Percentiles rank a stretch among this genome's conserved stretches.
phyloP scores from a whole-genome alignment of 2,888 invertebrate species.

The Lithophane leautieri region DNA sequence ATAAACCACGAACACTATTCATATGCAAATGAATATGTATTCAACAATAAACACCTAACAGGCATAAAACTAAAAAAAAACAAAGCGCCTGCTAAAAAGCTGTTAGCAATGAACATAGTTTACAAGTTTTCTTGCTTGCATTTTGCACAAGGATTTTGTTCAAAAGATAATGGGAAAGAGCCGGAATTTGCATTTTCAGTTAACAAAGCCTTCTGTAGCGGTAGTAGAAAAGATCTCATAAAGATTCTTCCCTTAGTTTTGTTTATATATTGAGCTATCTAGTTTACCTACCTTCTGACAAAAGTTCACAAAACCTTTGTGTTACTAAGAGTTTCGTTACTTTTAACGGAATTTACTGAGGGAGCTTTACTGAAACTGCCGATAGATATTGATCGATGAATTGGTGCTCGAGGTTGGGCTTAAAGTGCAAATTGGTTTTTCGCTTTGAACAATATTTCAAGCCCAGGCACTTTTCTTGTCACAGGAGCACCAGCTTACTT shows the following conservation, averaged over 20 bases:
- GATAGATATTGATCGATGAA: slow-evolving; percentile 31
- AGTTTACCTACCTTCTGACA: background rate
- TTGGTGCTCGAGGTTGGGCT: slow-evolving; percentile 17
- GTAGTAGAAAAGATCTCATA: slow-evolving; percentile 20
- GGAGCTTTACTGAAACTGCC: background rate
- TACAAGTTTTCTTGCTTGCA: slow-evolving; percentile 45
- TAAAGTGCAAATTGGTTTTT: slow-evolving; percentile 35
- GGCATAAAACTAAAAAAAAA: slow-evolving; percentile 28
- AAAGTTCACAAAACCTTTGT: slow-evolving; percentile 26
- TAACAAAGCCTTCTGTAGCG: slow-evolving; percentile 25
- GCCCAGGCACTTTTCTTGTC: background rate
- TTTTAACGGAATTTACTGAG: slow-evolving; percentile 8
- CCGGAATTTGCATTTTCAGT: slow-evolving; percentile 50
- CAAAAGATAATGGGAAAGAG: slow-evolving; percentile 33
- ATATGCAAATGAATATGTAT: slow-evolving; percentile 12
- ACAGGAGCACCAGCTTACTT: background rate
- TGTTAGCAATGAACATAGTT: slow-evolving; percentile 52
- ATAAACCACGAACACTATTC: slow-evolving; percentile 27
- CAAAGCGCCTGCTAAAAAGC: slow-evolving; percentile 53
- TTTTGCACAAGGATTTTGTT: slow-evolving; percentile 41
- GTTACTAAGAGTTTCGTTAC: background rate
- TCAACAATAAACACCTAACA: slow-evolving; percentile 10
- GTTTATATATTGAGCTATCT: slow-evolving; percentile 22
- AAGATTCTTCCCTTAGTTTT: slow-evolving; percentile 32
- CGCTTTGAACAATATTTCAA: slow-evolving; percentile 4